These are phyloP conservation scores for Actias luna DNA, from an alignment of 2,888 invertebrate species.

Conservation along the genomic window DNA sequence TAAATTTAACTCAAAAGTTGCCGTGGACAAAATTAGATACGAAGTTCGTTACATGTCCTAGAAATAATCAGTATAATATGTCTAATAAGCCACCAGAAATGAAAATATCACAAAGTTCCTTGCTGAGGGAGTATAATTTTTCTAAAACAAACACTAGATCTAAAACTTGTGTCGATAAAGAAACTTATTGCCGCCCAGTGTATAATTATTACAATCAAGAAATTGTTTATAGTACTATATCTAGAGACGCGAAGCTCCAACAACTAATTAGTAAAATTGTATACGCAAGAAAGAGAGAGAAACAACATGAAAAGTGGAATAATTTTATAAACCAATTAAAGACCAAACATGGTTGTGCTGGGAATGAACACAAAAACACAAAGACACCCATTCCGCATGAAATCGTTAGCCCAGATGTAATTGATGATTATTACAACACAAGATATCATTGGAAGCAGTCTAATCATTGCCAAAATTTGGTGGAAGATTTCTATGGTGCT, in stretches of 20 bases:
- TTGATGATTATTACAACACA: conserved; percentile 38
- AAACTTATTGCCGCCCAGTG: conserved; percentile 51
- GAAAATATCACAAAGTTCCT: background rate
- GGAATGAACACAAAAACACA: conserved; percentile 21
- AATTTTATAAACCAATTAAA: conserved; percentile 61
- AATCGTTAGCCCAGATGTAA: conserved; percentile 26
- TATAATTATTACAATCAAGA: conserved; percentile 42
- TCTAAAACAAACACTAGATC: background rate
- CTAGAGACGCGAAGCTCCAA: conserved; percentile 52
- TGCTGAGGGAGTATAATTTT: background rate
- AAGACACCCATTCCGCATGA: conserved; percentile 28
- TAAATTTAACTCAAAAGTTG: background rate
- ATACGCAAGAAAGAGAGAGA: conserved; percentile 48
- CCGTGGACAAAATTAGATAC: background rate
- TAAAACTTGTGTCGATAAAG: conserved; percentile 42
- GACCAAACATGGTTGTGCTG: conserved; percentile 42
- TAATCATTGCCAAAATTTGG: conserved; percentile 35
- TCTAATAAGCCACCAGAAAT: background rate
- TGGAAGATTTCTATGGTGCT: conserved; percentile 38
- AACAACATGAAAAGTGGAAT: conserved; percentile 54
- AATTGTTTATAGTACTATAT: conserved; percentile 45
- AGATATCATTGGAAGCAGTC: conserved; percentile 33
- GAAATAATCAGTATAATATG: background rate
- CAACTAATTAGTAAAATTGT: conserved; percentile 47
- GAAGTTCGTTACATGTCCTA: background rate